These are phyloP conservation scores for Macrosiphum euphorbiae DNA, from an alignment of 2,888 invertebrate genomes.

Conservation along the genomic window DNA sequence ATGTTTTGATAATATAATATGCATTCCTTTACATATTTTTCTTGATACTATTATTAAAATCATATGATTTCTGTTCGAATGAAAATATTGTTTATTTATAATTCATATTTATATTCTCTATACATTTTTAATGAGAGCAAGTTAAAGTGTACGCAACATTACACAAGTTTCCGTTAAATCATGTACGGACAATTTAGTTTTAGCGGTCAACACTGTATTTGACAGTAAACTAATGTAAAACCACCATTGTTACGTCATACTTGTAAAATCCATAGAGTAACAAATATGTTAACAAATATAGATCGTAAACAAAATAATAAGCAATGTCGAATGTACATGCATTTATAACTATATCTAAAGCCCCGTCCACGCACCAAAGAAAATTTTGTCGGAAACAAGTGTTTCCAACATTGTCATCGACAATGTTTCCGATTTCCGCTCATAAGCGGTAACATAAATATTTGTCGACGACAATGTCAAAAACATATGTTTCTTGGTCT, in stretches of 20 bases:
- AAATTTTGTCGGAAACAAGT: no score
- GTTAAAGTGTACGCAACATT: neutral
- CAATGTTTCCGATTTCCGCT: no score
- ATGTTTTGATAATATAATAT: no score
- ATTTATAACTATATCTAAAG: no score
- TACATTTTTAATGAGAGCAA: neutral
- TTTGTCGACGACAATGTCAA: no score
- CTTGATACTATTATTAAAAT: neutral
- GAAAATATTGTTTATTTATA: neutral
- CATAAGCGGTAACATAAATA: no score
- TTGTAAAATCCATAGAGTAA: neutral
- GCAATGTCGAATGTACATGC: neutral
- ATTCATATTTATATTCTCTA: neutral
- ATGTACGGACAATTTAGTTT: neutral
- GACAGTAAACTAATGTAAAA: conserved; percentile 16
- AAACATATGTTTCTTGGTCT: no score
- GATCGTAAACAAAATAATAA: conserved; percentile 33
- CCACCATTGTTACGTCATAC: conserved; percentile 4
- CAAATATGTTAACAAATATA: conserved; percentile 3
- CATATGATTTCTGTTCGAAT: neutral
- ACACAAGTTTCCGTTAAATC: neutral
- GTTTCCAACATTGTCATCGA: no score
- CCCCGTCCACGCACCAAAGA: no score
- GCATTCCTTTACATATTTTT: no score
- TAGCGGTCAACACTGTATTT: neutral